Base-by-base conservation (phyloP, 2,888 invertebrate species). In the Euspilapteryx auroguttella region DNA sequence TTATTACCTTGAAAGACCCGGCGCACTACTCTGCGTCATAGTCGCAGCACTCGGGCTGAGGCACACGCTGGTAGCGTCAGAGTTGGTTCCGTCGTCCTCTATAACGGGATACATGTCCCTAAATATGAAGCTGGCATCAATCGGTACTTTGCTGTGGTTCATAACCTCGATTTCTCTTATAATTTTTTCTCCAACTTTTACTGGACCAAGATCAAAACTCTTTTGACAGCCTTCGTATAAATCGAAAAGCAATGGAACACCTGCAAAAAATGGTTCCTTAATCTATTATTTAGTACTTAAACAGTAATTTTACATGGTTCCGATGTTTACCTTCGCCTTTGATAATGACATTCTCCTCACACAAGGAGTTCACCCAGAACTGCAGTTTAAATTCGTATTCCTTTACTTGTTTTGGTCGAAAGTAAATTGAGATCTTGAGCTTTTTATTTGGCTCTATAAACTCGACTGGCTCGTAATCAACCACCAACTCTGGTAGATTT, bases 291-390 rank as follows among this genome's bases (percentile, higher is more conserved):
- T 17, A 21, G 23, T 1, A 25, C 12, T 5, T 9, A 12, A 6
- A 12, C 12, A 25, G 14, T n/a, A 25, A 13, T 25, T 5, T 5
- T 9, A 8, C 14, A 9, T 25, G n/a, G n/a, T n/a, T n/a, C n/a
- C 5, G 7, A 15, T 4, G 5, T n/a, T 9, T 30, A 69, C 82
- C 83, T 68, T 80, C 79, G 32, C 84, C 84, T 37, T 41, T 63
- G 22, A 84, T 54, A 12, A 47, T 59, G 11, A 84, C 29, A 24
- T 59, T 58, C 40, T 66, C 65, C 42, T 79, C 71, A 36, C 69
- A 66, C 13, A 75, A 48, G 4, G 79, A 78, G 42, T 82, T 79
- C 0, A 82, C 59, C 42, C 62, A 63, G 45, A 84, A 80, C 25
- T 59, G 50, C 12, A 83, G 35, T 24, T 57, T 65, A 24, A 79